Evolutionary conservation across 2,888 invertebrate species (phyloP), one percentile per base, ranked within the genome.

Genomic region (Cylloceria caligata): DNA sequence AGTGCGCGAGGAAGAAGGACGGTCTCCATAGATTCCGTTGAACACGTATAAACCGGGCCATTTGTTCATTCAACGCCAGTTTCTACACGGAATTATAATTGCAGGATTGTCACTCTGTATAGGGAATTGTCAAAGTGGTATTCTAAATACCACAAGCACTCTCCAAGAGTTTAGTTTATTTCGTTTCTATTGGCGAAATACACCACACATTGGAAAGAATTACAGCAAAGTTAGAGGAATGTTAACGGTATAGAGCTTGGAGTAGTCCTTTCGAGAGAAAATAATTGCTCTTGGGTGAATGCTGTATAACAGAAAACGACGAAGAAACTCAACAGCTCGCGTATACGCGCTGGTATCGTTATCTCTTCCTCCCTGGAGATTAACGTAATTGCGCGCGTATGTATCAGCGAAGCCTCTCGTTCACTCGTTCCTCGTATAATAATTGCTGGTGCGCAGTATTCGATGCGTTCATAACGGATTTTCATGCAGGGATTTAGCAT

Each of bases 381-480:
- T 80, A 80, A 65, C 80, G 75, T 80, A 80, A 80, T 80, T 80
- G 80, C 80, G 69, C 42, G 57, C 47, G 75, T 80, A 71, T 71
- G 65, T 74, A 80, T 80, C 62, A 30, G 55, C 74, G 68, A 69
- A 34, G 39, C 19, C n/a, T 21, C 60, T 60, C 47, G 60, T 72
- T 21, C 65, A 39, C 49, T 30, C 60, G 39, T 72, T 21, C 65
- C 80, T 60, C 60, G 72, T 76, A 76, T 71, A 80, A 80, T 80
- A 80, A 80, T 80, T 76, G 60, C 76, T 39, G 36, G 67, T 21
- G 30, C 21, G 71, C 45, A 75, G 42, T 57, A 57, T 57, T 36
- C 52, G 49, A 45, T 42, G 52, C 68, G 52, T 60, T 47, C 67
- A 65, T 80, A 76, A 80, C 80, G 80, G 80, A 76, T 71, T 67